These are phyloP conservation scores for Macrostomum lignano DNA, from an alignment of 1,140 invertebrate genomes.

Conservation along the genomic window DNA sequence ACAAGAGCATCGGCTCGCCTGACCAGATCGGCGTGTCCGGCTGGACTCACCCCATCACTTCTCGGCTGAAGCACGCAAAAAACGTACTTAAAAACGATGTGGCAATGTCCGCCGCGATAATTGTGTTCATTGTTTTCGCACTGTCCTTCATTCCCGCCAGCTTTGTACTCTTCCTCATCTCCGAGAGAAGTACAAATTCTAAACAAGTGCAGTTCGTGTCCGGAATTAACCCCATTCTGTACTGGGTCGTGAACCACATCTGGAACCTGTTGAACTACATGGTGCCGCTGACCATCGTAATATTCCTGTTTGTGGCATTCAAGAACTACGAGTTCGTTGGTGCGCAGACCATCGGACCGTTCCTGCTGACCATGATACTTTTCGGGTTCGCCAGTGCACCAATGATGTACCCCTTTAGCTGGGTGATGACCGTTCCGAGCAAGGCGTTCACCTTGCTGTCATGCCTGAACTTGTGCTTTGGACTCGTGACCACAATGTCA, in stretches of 20 bases:
- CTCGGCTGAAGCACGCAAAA: too few species aligned
- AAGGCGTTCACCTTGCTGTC: background rate
- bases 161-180: slow-evolving; percentile 41
- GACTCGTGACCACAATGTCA: background rate
- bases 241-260: slow-evolving; percentile 30
- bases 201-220: slow-evolving; percentile 46
- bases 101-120: slow-evolving; percentile 22
- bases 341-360: background rate
- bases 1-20: too few species aligned
- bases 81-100: slow-evolving; percentile 11
- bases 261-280: slow-evolving; percentile 36
- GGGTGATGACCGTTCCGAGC: slow-evolving; percentile 5
- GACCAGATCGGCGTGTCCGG: too few species aligned
- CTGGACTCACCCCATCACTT: too few species aligned
- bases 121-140: slow-evolving; percentile 36
- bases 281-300: slow-evolving; percentile 29
- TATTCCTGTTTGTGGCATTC: slow-evolving; percentile 34
- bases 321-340: slow-evolving; percentile 7
- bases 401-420: slow-evolving; percentile 4
- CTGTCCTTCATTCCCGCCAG: slow-evolving; percentile 42
- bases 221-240: slow-evolving; percentile 33
- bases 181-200: slow-evolving; percentile 34
- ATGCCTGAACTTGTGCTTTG: background rate
- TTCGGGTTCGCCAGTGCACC: background rate
- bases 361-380: background rate